Evolutionary conservation across 2,113 vertebrate species (phyloP).

Genomic region (Chaenocephalus aceratus): DNA sequence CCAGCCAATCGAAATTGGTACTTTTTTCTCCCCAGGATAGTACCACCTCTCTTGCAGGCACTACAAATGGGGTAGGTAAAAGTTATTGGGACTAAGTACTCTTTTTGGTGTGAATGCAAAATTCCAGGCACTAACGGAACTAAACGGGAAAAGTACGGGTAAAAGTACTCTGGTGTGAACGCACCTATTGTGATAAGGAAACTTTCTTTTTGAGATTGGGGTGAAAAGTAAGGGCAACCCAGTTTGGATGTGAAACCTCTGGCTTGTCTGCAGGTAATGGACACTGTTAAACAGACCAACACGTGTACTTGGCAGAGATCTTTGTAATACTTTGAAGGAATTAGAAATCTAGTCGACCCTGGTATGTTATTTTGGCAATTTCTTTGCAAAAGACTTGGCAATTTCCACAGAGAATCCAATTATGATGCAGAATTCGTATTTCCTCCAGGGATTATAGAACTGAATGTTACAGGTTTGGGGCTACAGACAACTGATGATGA

Average conservation of each 20-base stretch:
- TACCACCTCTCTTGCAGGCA: too few relatives aligned
- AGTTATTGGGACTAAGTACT: too few relatives aligned
- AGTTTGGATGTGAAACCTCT: not conserved
- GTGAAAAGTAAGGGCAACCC: not conserved
- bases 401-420: slow-evolving; percentile 31
- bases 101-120: too few relatives aligned
- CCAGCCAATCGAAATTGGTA: too few relatives aligned
- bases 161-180: too few relatives aligned
- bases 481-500: not conserved
- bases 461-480: not conserved
- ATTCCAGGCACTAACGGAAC: too few relatives aligned
- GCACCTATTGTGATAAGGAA: too few relatives aligned
- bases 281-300: not conserved
- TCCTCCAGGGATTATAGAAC: slow-evolving; percentile 34
- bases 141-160: too few relatives aligned
- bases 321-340: slow-evolving; percentile 5
- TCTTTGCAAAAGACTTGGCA: slow-evolving; percentile 36
- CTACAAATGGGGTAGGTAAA: too few relatives aligned
- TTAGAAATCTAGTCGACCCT: slow-evolving; percentile 27
- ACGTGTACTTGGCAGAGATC: slow-evolving; percentile 13
- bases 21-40: too few relatives aligned
- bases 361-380: slow-evolving; percentile 25
- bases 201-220: not conserved
- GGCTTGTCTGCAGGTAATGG: not conserved
- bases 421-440: slow-evolving; percentile 25